A percentile compares a stretch with the other conserved stretches of the same genome.
Evolutionary conservation across 2,888 invertebrate species (phyloP).

Genomic region (Beris morrisii): DNA sequence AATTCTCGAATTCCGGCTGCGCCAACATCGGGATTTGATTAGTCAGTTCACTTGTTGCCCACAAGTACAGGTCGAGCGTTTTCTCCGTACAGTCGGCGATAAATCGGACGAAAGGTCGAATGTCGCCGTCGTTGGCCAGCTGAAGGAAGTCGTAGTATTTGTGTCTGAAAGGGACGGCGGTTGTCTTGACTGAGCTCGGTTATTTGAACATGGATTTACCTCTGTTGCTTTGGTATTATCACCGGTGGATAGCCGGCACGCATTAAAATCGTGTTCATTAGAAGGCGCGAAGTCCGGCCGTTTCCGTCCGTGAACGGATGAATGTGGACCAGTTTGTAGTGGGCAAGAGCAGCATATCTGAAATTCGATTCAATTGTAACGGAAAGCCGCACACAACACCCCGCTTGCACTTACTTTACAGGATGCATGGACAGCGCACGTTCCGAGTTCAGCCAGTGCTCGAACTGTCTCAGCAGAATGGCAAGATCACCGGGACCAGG

Average conservation of each 20-base stretch:
- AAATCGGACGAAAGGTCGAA: constrained; percentile 93
- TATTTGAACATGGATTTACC: constrained; percentile 48
- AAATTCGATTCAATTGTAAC: constrained; percentile 35
- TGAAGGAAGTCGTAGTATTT: constrained; percentile 88
- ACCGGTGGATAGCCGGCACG: constrained; percentile 95
- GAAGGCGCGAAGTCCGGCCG: constrained; percentile 88
- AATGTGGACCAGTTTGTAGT: constrained; percentile 95
- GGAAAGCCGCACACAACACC: not conserved
- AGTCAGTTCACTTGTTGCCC: constrained; percentile 76
- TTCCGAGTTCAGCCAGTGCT: constrained; percentile 92
- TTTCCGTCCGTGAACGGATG: constrained; percentile 98
- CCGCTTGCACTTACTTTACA: constrained; percentile 62
- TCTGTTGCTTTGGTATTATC: constrained; percentile 85
- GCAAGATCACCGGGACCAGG: constrained; percentile 83
- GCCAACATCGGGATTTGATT: constrained; percentile 69
- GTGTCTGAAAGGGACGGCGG: constrained; percentile 57
- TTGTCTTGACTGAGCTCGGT: not conserved
- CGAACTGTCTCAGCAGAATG: constrained; percentile 81
- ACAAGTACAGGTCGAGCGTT: constrained; percentile 83
- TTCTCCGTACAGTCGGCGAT: constrained; percentile 91
- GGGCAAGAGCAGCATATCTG: constrained; percentile 92
- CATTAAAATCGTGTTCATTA: constrained; percentile 96
- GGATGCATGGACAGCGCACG: constrained; percentile 85
- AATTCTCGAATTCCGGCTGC: constrained; percentile 44
- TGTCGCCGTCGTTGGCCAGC: constrained; percentile 91